These are phyloP conservation scores for Drosophila burlai DNA, from an alignment of 1,140 invertebrate species.

Conservation along the genomic window DNA sequence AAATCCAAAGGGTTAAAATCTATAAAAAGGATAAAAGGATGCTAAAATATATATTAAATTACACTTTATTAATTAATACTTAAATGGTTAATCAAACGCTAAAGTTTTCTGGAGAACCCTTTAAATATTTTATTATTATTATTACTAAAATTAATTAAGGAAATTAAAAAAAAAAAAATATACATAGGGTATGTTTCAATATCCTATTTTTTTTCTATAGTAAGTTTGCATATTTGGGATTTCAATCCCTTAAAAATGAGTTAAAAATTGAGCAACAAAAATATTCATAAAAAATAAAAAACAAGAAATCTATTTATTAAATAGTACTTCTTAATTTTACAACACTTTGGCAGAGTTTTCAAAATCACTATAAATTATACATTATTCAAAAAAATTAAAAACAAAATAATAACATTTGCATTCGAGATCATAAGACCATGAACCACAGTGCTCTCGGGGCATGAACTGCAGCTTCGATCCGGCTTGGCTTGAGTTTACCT, in stretches of 20 bases:
- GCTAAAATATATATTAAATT: background rate
- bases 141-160: background rate
- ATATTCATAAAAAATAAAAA: no score
- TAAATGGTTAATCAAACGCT: no score
- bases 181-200: background rate
- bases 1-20: background rate
- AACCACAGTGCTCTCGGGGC: conserved; percentile 23
- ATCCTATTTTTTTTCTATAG: background rate
- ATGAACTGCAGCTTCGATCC: conserved; percentile 33
- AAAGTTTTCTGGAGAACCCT: no score
- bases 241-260: background rate
- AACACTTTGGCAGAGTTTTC: no score
- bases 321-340: no score
- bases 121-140: background rate
- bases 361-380: no score
- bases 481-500: conserved; percentile 50
- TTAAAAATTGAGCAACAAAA: background rate
- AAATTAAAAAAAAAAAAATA: no score
- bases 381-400: no score
- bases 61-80: background rate
- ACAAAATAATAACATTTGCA: no score
- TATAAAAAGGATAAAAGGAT: background rate
- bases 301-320: no score
- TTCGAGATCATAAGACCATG: background rate
- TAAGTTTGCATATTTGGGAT: background rate